A percentile compares a stretch with the other conserved stretches of the same genome.
Conservation (phyloP, 1,140 invertebrate genomes). For the Danaus plexippus region DNA sequence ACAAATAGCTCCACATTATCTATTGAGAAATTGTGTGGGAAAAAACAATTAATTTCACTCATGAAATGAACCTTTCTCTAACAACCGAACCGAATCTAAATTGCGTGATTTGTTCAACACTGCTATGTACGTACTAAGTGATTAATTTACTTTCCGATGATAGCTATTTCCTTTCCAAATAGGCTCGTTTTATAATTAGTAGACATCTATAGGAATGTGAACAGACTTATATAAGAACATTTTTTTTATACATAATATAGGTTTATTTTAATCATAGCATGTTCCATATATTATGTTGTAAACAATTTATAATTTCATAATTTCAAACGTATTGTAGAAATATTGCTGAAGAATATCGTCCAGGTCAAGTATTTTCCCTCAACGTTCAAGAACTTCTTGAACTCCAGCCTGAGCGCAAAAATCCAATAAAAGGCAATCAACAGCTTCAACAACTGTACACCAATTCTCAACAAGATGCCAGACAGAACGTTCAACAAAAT, state of each 20-base stretch:
- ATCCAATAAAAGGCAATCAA: conserved; percentile 37
- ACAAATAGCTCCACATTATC: background rate
- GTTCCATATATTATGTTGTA: background rate
- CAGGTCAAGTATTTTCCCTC: conserved; percentile 56
- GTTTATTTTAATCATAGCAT: conserved; percentile 1
- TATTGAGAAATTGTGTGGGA: conserved; percentile 19
- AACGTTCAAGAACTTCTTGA: conserved; percentile 55
- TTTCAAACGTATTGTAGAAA: conserved; percentile 23
- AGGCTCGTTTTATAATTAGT: conserved; percentile 4
- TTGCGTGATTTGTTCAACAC: conserved; percentile 19
- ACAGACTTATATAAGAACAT: conserved; percentile 1
- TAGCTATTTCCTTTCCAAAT: conserved; percentile 11
- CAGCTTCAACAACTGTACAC: conserved; percentile 47
- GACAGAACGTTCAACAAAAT: conserved; percentile 48
- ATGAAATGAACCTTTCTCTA: conserved; percentile 25
- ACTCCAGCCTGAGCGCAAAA: conserved; percentile 56
- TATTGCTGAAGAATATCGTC: conserved; percentile 44
- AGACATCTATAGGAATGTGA: background rate
- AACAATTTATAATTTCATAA: background rate
- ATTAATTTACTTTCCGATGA: conserved; percentile 11
- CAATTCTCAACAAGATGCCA: conserved; percentile 42
- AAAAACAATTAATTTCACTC: conserved; percentile 22
- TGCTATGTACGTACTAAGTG: conserved; percentile 7
- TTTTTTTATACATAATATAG: background rate
- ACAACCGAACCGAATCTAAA: conserved; percentile 18